These are phyloP conservation scores for Nephrocerus scutellatus DNA, from an alignment of 2,888 invertebrate species.

Conservation along the genomic window DNA sequence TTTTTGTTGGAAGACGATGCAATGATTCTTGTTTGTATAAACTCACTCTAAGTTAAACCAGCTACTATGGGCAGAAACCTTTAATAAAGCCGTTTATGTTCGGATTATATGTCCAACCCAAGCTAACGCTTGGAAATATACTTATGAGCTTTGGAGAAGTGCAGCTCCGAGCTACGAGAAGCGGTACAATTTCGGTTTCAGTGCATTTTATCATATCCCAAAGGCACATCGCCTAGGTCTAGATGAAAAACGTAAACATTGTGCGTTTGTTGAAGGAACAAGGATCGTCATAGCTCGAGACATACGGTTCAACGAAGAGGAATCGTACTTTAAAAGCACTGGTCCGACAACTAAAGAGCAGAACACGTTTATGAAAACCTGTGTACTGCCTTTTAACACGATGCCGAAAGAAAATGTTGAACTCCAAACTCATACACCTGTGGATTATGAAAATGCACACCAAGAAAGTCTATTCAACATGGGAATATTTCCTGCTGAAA, in stretches of 20 bases:
- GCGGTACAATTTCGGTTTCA: no score
- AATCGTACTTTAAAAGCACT: no score
- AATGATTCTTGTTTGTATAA: no score
- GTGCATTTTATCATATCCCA: conserved; percentile 3
- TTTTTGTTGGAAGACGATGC: conserved; percentile 6
- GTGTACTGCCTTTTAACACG: no score
- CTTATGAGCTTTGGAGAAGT: conserved; percentile 1
- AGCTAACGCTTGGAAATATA: neutral
- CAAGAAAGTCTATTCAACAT: conserved; percentile 2
- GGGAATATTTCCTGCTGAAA: conserved; percentile 3
- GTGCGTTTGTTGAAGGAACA: neutral
- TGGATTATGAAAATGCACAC: conserved; percentile 1
- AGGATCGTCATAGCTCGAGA: no score
- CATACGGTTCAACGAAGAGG: neutral
- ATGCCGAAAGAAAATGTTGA: neutral
- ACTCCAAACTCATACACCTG: neutral
- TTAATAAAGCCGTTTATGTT: conserved; percentile 4
- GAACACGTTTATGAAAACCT: no score
- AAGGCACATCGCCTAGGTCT: conserved; percentile 1
- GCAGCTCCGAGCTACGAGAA: neutral
- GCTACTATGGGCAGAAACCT: neutral
- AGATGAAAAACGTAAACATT: neutral
- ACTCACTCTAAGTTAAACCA: no score
- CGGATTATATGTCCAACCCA: conserved; percentile 1
- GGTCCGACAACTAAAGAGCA: no score